phyloP scores from a whole-genome alignment of 2,888 invertebrate species.

The Noctua fimbriata region DNA sequence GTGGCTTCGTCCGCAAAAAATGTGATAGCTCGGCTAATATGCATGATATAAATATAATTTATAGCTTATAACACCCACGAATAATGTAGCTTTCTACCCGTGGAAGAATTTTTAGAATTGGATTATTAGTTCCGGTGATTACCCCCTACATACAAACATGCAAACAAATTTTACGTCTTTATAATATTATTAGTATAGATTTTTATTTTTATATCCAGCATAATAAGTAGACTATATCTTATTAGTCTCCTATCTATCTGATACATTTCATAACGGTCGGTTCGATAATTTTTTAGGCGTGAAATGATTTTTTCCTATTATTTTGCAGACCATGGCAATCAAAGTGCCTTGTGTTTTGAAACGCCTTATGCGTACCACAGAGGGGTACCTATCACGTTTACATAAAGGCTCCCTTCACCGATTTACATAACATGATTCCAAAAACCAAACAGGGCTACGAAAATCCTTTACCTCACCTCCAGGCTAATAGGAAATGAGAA shows the following conservation, averaged over 20 bases:
- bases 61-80: too few species aligned
- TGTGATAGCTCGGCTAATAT: too few species aligned
- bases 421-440: slow-evolving; percentile 67
- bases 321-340: background rate
- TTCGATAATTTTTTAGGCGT: background rate
- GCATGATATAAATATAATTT: too few species aligned
- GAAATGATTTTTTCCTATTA: background rate
- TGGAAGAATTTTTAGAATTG: too few species aligned
- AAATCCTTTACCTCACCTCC: slow-evolving; percentile 65
- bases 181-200: too few species aligned
- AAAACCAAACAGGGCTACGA: slow-evolving; percentile 64
- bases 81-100: too few species aligned
- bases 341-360: background rate
- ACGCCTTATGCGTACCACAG: background rate
- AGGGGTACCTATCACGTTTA: background rate
- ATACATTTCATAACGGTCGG: background rate
- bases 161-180: too few species aligned
- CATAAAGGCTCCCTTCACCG: slow-evolving; percentile 29
- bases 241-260: background rate
- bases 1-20: background rate
- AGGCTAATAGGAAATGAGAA: slow-evolving; percentile 84
- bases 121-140: too few species aligned
- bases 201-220: background rate
- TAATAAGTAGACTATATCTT: background rate
- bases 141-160: too few species aligned